These are phyloP conservation scores for Piliocolobus tephrosceles DNA, from an alignment of 2,113 vertebrate species.

Conservation along the genomic window DNA sequence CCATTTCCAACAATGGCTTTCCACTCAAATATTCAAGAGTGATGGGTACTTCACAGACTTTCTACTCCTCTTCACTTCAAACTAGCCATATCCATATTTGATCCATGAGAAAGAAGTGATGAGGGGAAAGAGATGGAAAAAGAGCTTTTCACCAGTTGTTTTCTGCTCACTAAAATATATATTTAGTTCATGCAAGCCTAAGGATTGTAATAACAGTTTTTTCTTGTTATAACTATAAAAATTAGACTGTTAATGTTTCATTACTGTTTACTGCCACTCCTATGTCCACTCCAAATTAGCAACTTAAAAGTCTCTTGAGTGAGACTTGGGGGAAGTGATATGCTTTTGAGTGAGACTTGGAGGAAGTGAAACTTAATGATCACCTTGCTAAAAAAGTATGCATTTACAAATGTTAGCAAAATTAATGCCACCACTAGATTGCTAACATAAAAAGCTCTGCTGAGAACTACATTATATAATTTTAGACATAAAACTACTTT, in stretches of 20 bases:
- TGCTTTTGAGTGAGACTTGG: neutral
- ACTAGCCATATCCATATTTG: neutral
- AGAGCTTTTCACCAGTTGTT: neutral
- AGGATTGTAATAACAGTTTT: neutral
- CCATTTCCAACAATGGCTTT: neutral
- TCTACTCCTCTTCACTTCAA: neutral
- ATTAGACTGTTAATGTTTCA: neutral
- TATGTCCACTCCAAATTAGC: neutral
- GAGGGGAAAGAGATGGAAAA: neutral
- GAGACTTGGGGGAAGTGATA: neutral
- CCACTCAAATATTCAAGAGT: neutral
- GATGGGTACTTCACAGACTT: neutral
- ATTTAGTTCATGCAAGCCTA: neutral
- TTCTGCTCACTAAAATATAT: neutral
- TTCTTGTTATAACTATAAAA: neutral
- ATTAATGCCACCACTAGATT: neutral
- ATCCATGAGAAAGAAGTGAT: neutral
- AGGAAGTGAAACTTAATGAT: neutral
- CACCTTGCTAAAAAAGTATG: neutral
- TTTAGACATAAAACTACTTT: neutral
- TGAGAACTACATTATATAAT: neutral
- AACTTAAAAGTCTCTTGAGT: neutral
- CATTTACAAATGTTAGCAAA: neutral
- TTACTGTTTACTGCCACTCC: neutral
- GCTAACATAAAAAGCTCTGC: neutral